phyloP scores from a whole-genome alignment of 2,113 vertebrate genomes.

The Setophaga coronata region DNA sequence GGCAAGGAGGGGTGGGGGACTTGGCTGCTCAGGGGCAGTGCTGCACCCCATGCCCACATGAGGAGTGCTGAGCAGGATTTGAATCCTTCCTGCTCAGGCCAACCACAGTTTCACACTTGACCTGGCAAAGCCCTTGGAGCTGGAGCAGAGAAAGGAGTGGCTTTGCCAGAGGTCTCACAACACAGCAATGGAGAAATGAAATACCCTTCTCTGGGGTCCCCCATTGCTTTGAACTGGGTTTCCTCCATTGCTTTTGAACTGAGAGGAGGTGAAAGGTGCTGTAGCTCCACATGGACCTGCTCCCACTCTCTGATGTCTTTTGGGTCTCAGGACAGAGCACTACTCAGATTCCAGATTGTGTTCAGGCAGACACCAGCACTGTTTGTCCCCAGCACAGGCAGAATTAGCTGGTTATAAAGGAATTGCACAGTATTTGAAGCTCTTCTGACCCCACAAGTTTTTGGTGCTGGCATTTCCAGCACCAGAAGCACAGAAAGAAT shows the following conservation, averaged over 20 bases:
- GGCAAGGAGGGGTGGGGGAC: not conserved
- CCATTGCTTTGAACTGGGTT: not conserved
- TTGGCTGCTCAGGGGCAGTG: not conserved
- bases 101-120: accelerated
- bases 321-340: not conserved
- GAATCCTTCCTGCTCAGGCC: not conserved
- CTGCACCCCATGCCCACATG: not conserved
- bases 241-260: not conserved
- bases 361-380: not conserved
- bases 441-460: not conserved
- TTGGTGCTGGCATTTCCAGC: not conserved
- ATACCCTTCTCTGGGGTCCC: too few relatives aligned
- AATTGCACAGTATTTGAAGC: not conserved
- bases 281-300: not conserved
- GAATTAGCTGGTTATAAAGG: not conserved
- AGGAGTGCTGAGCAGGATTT: not conserved
- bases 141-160: not conserved
- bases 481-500: not conserved
- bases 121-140: not conserved
- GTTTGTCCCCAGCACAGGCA: not conserved
- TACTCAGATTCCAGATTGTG: not conserved
- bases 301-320: not conserved
- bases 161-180: not conserved
- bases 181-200: not conserved
- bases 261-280: not conserved